These are phyloP conservation scores for Hirudinaria manillensis DNA, from an alignment of 2,888 invertebrate species.

Conservation along the genomic window DNA sequence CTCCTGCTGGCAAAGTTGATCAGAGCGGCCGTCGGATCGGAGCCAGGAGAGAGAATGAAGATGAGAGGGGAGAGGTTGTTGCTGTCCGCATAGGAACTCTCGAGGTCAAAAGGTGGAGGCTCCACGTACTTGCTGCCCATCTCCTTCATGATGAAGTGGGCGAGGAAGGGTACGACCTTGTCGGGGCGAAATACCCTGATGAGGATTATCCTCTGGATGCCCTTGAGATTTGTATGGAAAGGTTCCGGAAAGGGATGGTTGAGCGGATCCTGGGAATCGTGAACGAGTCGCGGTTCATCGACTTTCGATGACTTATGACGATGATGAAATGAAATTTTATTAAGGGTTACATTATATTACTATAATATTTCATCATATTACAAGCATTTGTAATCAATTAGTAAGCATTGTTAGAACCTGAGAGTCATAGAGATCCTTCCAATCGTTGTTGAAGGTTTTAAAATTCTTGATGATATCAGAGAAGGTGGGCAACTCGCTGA, in stretches of 20 bases:
- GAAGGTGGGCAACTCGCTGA: slow-evolving; percentile 51
- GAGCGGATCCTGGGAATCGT: background rate
- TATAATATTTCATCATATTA: too few species aligned
- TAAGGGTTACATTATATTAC: too few species aligned
- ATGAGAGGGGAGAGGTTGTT: slow-evolving; percentile 53
- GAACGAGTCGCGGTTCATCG: background rate
- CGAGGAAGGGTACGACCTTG: slow-evolving; percentile 48
- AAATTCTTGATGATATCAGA: slow-evolving; percentile 52
- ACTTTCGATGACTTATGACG: too few species aligned
- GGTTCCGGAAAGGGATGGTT: slow-evolving; percentile 51
- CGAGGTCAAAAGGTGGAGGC: slow-evolving; percentile 56
- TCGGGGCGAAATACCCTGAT: slow-evolving; percentile 56
- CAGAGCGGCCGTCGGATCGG: slow-evolving; percentile 55
- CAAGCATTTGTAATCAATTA: too few species aligned
- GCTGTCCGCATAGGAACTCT: slow-evolving; percentile 54
- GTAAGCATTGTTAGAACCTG: slow-evolving; percentile 54
- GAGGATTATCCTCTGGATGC: slow-evolving; percentile 53
- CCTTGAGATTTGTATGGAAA: slow-evolving; percentile 45
- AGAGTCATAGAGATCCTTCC: slow-evolving; percentile 67
- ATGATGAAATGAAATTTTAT: too few species aligned
- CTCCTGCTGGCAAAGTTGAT: slow-evolving; percentile 55
- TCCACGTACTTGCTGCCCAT: slow-evolving; percentile 55
- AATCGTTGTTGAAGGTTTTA: slow-evolving; percentile 48
- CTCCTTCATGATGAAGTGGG: slow-evolving; percentile 53
- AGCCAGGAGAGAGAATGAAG: slow-evolving; percentile 56